These are phyloP conservation scores for Drosophila insularis DNA, from an alignment of 1,140 invertebrate species.

Conservation along the genomic window DNA sequence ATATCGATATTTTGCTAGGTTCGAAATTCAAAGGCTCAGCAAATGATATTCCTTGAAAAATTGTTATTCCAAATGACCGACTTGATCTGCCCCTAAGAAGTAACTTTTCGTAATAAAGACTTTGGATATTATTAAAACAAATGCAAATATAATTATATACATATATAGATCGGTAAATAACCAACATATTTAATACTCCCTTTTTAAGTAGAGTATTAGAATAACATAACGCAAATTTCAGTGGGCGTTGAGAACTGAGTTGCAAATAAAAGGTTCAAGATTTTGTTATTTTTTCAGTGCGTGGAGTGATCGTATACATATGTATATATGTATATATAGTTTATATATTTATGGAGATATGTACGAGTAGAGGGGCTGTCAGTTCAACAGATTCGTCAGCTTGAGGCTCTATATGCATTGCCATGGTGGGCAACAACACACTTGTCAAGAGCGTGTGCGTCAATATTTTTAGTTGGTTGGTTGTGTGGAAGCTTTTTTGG, in stretches of 20 bases:
- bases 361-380: constrained; percentile 31
- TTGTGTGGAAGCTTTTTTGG: constrained; percentile 54
- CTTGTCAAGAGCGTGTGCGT: constrained; percentile 45
- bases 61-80: no score
- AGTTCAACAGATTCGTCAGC: constrained; percentile 49
- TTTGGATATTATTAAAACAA: no score
- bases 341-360: background rate
- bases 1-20: no score
- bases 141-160: no score
- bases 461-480: constrained; percentile 8
- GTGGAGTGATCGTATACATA: background rate
- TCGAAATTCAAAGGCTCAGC: no score
- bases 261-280: constrained; percentile 26
- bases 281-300: constrained; percentile 29
- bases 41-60: no score
- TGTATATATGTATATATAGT: background rate
- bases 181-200: background rate
- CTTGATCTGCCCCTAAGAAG: no score
- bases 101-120: no score
- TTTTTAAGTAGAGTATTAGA: constrained; percentile 33
- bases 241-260: constrained; percentile 6
- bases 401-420: constrained; percentile 28
- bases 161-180: background rate
- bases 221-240: constrained; percentile 20
- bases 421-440: constrained; percentile 60